Evolutionary conservation across 37 sponge, comb jelly and placozoan species (phyloP).

Genomic region (Oscarella lobularis): DNA sequence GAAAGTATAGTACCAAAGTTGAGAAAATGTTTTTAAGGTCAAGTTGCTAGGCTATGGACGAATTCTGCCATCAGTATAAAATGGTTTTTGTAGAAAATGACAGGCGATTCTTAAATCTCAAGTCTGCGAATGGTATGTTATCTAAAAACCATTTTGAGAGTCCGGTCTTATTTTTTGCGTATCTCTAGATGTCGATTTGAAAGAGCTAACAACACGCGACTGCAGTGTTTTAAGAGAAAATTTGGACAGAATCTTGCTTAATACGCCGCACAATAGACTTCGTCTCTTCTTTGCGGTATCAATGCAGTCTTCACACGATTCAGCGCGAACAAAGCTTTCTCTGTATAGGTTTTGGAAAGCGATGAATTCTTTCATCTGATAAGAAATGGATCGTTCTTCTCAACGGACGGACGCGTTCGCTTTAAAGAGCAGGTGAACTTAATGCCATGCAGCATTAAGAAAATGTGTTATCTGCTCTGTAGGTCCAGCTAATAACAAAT

Average conservation of each 20-base stretch:
- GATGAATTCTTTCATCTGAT: not conserved
- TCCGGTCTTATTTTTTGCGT: too few relatives aligned
- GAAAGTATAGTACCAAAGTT: too few relatives aligned
- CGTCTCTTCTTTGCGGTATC: not conserved
- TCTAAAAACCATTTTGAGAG: too few relatives aligned
- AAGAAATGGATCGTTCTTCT: not conserved
- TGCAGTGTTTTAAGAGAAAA: not conserved
- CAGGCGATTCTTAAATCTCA: not conserved
- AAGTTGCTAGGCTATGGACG: not conserved
- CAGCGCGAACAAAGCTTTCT: not conserved
- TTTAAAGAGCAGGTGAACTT: not conserved
- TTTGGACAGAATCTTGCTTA: not conserved
- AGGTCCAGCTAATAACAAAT: constrained; percentile 52
- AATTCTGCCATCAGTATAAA: not conserved
- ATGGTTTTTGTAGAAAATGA: too few relatives aligned
- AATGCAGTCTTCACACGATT: not conserved
- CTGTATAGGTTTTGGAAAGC: not conserved
- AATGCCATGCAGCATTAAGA: too few relatives aligned
- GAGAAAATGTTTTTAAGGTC: too few relatives aligned
- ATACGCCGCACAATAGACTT: not conserved
- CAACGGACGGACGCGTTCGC: not conserved
- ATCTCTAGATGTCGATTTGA: not conserved
- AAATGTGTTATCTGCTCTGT: constrained; percentile 13
- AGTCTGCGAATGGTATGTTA: not conserved
- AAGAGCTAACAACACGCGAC: not conserved